A percentile compares a stretch with the other conserved stretches of the same genome.
Conservation (phyloP, 1,140 invertebrate species). For the Forficula auricularia region DNA sequence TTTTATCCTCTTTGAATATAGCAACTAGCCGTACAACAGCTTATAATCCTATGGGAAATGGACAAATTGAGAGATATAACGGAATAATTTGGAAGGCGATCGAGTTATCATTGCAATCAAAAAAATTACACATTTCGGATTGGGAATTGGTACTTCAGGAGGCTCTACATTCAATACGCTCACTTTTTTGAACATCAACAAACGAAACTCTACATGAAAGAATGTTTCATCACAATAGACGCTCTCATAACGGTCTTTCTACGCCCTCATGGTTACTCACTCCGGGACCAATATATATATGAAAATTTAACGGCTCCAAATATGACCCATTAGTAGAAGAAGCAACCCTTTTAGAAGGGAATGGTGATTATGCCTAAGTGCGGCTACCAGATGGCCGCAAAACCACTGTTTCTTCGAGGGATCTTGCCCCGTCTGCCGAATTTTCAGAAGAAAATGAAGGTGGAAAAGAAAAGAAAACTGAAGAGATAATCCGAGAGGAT, state of each 20-base stretch:
- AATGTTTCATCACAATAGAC: not conserved
- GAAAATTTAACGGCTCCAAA: not conserved
- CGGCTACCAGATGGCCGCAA: slow-evolving; percentile 8
- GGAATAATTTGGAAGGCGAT: slow-evolving; percentile 3
- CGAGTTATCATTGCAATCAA: not conserved
- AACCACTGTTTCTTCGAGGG: slow-evolving; percentile 8
- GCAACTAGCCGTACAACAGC: not conserved
- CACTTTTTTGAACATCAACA: slow-evolving; percentile 2
- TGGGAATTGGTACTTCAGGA: slow-evolving; percentile 2
- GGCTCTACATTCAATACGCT: slow-evolving; percentile 3
- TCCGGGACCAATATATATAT: slow-evolving; percentile 5
- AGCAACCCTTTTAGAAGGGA: slow-evolving; percentile 9
- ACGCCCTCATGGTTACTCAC: not conserved
- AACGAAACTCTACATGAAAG: slow-evolving; percentile 5
- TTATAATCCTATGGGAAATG: slow-evolving; percentile 5
- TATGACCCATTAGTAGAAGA: slow-evolving; percentile 6
- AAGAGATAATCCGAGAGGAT: no score
- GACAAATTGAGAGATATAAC: slow-evolving; percentile 3
- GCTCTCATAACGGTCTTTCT: not conserved
- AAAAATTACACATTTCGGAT: not conserved
- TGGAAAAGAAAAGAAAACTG: no score
- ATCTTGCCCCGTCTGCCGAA: slow-evolving; percentile 8
- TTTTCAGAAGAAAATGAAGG: no score
- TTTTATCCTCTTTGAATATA: no score
- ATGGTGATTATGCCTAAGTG: slow-evolving; percentile 7